Percentiles rank a stretch among this genome's conserved stretches.
phyloP scores from a whole-genome alignment of 2,113 vertebrate species.

The Hylia prasina region DNA sequence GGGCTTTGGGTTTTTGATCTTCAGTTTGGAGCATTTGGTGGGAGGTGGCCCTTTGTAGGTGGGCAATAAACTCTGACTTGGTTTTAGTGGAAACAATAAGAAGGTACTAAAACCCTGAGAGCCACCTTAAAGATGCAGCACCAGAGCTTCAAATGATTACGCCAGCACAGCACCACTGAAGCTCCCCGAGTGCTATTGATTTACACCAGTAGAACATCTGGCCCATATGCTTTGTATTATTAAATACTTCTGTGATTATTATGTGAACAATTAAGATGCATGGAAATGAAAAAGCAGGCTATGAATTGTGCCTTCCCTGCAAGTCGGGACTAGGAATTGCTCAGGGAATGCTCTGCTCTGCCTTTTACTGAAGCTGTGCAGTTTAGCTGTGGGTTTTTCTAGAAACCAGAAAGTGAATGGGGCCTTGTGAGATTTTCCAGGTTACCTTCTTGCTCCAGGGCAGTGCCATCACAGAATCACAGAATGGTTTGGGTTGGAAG shows the following conservation, averaged over 20 bases:
- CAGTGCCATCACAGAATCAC: not conserved
- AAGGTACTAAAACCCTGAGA: slow-evolving; percentile 25
- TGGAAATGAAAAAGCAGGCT: slow-evolving; percentile 43
- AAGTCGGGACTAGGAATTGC: not conserved
- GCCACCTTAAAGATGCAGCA: slow-evolving; percentile 14
- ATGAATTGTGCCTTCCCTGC: slow-evolving; percentile 25
- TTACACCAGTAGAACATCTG: slow-evolving; percentile 59
- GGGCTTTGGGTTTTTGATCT: not conserved
- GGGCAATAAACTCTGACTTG: not conserved
- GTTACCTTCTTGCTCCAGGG: not conserved
- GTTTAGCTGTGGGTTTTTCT: not conserved
- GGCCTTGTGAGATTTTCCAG: not conserved
- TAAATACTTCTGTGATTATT: slow-evolving; percentile 57
- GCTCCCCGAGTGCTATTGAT: slow-evolving; percentile 13
- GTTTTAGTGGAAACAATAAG: slow-evolving; percentile 18
- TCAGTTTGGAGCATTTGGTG: not conserved
- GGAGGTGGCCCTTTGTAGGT: not conserved
- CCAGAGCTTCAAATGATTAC: not conserved
- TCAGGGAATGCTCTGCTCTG: not conserved
- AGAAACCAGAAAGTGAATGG: not conserved
- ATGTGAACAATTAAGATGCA: slow-evolving; percentile 60
- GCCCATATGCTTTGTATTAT: slow-evolving; percentile 59
- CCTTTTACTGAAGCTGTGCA: not conserved
- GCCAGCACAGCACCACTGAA: not conserved
- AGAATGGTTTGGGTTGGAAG: not conserved